A percentile compares a stretch with the other conserved stretches of the same genome.
phyloP scores from a whole-genome alignment of 2,113 vertebrate genomes.

The Naja naja region DNA sequence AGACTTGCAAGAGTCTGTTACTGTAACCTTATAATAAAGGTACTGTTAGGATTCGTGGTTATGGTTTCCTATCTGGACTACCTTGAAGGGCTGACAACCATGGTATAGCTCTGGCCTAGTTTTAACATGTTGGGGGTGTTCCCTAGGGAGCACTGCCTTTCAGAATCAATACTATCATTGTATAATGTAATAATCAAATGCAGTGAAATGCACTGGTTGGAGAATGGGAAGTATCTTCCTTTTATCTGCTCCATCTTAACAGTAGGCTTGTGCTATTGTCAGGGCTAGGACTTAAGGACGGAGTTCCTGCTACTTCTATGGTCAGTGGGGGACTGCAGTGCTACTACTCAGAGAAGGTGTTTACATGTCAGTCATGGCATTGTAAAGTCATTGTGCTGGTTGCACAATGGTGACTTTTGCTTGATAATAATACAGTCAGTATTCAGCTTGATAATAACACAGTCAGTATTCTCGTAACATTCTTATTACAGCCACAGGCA shows the following conservation, averaged over 20 bases:
- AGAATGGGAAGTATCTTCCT: not conserved
- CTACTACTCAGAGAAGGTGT: not conserved
- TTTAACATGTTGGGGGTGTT: not conserved
- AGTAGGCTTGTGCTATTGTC: not conserved
- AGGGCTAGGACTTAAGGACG: not conserved
- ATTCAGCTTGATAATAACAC: not conserved
- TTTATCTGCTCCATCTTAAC: not conserved
- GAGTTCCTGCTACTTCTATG: not conserved
- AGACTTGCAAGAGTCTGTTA: not conserved
- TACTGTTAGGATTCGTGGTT: not conserved
- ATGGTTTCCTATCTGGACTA: not conserved
- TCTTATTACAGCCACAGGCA: not conserved
- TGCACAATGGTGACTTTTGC: not conserved
- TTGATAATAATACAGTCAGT: not conserved
- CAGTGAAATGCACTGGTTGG: not conserved
- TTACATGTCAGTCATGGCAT: not conserved
- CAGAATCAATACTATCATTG: not conserved
- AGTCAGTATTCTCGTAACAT: not conserved
- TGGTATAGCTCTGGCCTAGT: not conserved
- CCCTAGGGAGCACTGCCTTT: not conserved
- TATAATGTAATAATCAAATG: not conserved
- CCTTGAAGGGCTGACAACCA: not conserved
- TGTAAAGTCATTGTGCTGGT: not conserved
- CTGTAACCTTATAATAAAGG: not conserved
- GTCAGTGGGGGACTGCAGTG: not conserved